A percentile compares a stretch with the other conserved stretches of the same genome.
Evolutionary conservation across 2,888 invertebrate genomes (phyloP).

Genomic region (Perizoma affinitatum): DNA sequence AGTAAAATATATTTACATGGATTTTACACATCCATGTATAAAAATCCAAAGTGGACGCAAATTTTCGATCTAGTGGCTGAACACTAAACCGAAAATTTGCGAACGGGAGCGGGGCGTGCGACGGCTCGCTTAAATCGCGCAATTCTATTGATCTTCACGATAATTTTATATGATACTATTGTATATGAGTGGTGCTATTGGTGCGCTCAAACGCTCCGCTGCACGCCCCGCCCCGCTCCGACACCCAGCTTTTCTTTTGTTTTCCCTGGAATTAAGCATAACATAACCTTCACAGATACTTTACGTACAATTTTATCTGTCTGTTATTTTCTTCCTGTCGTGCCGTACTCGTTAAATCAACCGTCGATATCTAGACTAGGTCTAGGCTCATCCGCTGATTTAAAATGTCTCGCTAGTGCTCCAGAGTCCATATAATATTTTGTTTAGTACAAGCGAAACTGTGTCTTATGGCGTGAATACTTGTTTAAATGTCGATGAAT

Average conservation of each 20-base stretch:
- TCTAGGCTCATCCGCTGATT: slow-evolving; percentile 49
- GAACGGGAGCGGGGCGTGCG: too few relatives aligned
- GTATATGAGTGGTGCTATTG: too few relatives aligned
- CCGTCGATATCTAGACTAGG: slow-evolving; percentile 45
- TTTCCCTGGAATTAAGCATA: not conserved
- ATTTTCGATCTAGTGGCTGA: too few relatives aligned
- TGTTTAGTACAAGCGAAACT: slow-evolving; percentile 44
- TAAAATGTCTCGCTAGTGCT: slow-evolving; percentile 45
- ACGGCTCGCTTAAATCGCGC: too few relatives aligned
- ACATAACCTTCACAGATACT: not conserved
- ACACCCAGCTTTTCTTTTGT: not conserved
- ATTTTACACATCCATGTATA: too few relatives aligned
- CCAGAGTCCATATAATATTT: slow-evolving; percentile 41
- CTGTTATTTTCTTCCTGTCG: slow-evolving; percentile 31
- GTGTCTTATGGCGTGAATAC: slow-evolving; percentile 52
- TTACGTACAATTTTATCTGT: not conserved
- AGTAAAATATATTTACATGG: too few relatives aligned
- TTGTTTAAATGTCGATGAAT: slow-evolving; percentile 63
- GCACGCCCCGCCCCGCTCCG: too few relatives aligned
- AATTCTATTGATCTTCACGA: too few relatives aligned
- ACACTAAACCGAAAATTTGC: too few relatives aligned
- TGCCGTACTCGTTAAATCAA: slow-evolving; percentile 38
- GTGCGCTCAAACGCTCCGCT: too few relatives aligned
- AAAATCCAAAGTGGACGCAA: too few relatives aligned
- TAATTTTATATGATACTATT: too few relatives aligned